Evolutionary conservation across 2,797 vertebrate genomes (phyloP), one percentile per base, ranked within the genome.

Genomic region (Alca torda): DNA sequence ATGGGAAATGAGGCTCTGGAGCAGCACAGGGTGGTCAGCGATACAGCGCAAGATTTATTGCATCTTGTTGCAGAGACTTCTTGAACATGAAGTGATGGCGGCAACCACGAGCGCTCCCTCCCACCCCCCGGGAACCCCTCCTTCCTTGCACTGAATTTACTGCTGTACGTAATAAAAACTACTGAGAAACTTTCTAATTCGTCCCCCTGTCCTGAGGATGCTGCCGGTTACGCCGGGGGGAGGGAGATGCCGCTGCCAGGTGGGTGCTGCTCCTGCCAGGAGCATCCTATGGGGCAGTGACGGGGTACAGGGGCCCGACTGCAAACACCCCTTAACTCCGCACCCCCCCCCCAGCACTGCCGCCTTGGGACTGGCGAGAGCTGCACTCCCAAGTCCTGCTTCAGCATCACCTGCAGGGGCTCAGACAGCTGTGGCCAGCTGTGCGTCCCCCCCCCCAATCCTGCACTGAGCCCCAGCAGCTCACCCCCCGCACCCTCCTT

Each of bases 11-110:
- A 48, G 35, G 84, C 30, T 61, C 41, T 56, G 3, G 1, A 9
- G 6, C 73, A 45, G 78, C 63, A 13, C 59, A 5, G 54, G 48
- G 41, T 1, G 14, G 5, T 75, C 45, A 13, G 53, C 13, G 84
- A 39, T 13, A 50, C 45, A 41, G 90, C 1, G 6, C 14, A 5
- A 65, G 39, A 16, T 94, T 96, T 87, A 87, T 92, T 74, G 41
- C 48, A 1, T 95, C 87, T 94, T 24, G 2, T 96, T 94, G 74
- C 95, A 97, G 96, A 93, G 96, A 95, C 59, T 97, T 97, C 85
- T 51, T 96, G 76, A 90, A 95, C 28, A 72, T 35, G 1, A 85
- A 96, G 65, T 96, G 95, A 97, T 6, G 39, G 16, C 61, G n/a
- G 6, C 63, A 4, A 50, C 56, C 78, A 2, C 20, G 0, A 53